Base-by-base conservation (phyloP, 2,113 vertebrate species). In the Chaetodon auriga region DNA sequence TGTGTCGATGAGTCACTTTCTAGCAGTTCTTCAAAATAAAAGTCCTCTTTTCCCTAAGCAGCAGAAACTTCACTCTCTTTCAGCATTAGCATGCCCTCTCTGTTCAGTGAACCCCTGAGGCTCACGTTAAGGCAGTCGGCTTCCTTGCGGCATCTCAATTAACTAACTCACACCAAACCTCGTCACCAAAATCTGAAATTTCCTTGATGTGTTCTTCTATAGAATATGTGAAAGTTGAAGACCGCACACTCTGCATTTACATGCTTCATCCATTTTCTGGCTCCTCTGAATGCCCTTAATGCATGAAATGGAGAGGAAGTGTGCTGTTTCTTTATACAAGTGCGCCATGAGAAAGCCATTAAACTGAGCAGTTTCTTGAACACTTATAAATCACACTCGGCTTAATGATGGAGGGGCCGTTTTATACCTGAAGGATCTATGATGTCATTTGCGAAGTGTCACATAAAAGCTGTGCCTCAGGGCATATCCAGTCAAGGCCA, bases 401-500 rank as follows among this genome's bases (percentile, higher is more conserved):
- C n/a, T 38, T 63, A 46, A 38, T 75, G 75, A 87, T 60, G 48
- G 72, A 88, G 73, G 36, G 16, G 18, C 65, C 54, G 25, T 70
- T 87, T 74, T 72, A 49, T 36, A 86, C 30, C 79, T 77, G 66
- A 53, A 83, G 81, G 81, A 88, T 85, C 75, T 83, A 73, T 69
- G 78, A 78, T 78, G 68, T 78, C 53, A 86, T 81, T 82, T 78
- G 75, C 45, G 43, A 21, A 72, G 43, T 74, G 74, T 72, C 86
- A 79, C 58, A 69, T 88, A n/a, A 87, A 88, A 78, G 48, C 46
- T n/a, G 30, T 43, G 79, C 83, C 61, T 66, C n/a, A 6, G 80
- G 89, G 70, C 58, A 49, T 25, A 54, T 57, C 25, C 46, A 71
- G 63, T 71, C 74, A 70, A 57, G 58, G 55, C 35, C 8, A 76